Base-by-base conservation (phyloP, 1,140 invertebrate species). In the Cyclargus thomasi region DNA sequence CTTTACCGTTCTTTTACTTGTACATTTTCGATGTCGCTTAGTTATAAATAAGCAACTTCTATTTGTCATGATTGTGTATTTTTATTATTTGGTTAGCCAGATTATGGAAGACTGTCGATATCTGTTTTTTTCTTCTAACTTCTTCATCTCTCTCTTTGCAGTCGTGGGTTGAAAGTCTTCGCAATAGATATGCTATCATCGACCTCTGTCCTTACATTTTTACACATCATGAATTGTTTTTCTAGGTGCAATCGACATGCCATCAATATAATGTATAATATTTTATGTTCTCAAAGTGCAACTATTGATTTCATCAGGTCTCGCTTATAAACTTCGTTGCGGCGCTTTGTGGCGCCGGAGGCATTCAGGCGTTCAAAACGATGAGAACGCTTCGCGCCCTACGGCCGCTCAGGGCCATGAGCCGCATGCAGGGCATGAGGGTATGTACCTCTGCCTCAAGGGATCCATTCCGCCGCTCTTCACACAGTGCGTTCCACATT, bases 281-380 rank as follows among this genome's bases (percentile, higher is more conserved):
- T 53, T 64, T 35, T 71, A 66, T 70, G 53, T 71, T 69, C 66
- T 74, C 68, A 71, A 74, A 74, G 57, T 70, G 67, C 70, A 67
- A 82, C 78, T 84, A 74, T 89, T 90, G 81, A 87, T 87, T 85
- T 87, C 76, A 88, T 86, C 94, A 97, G 96, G 96, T 98, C 90
- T 98, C 97, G 91, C 94, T 98, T 92, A 97, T 98, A 93, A 98
- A 98, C 94, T 97, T 98, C 93, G 94, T 97, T 92, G 97, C 97
- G 90, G 96, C 96, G 91, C 93, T 97, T 91, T 94, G 94, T 92
- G 97, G 97, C 90, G 96, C 96, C 90, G 96, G 97, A 90, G 96
- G 97, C 92, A 97, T 98, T 94, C 97, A 98, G 94, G 97, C 97
- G 91, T 98, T 98, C 95, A 98, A 98, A 96, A 98, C 97, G 90